Percentiles rank a stretch among this genome's conserved stretches.
Evolutionary conservation across 2,797 vertebrate species (phyloP).

Genomic region (Aratinga solstitialis): DNA sequence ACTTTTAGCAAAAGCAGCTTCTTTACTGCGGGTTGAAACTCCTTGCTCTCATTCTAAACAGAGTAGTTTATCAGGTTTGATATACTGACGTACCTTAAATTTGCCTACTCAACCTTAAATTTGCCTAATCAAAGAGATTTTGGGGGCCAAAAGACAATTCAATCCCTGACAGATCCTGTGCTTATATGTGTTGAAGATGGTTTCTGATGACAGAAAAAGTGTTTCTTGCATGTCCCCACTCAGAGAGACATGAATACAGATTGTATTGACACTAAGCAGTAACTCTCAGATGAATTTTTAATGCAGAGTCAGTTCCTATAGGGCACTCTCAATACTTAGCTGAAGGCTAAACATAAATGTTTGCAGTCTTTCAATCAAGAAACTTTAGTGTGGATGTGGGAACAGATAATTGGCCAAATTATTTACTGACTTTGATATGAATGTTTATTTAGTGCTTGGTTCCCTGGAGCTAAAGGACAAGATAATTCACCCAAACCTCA

Average conservation of each 20-base stretch:
- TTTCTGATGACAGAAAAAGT: background rate
- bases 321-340: background rate
- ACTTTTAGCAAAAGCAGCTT: background rate
- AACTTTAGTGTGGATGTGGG: background rate
- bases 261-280: background rate
- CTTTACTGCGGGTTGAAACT: background rate
- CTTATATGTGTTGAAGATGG: background rate
- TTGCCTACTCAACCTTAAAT: background rate
- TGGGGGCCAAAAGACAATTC: background rate
- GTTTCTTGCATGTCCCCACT: background rate
- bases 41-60: background rate
- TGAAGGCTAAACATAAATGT: background rate
- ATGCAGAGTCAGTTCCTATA: background rate
- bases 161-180: background rate
- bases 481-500: background rate
- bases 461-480: background rate
- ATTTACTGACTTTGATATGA: constrained; percentile 15
- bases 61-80: background rate
- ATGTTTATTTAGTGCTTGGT: background rate
- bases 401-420: constrained; percentile 35
- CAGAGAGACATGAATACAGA: background rate
- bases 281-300: background rate
- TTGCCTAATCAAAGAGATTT: background rate
- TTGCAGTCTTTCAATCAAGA: background rate
- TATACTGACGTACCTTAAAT: background rate